Base-by-base conservation (phyloP, 2,888 invertebrate genomes). In the Drosophila lacicola region DNA sequence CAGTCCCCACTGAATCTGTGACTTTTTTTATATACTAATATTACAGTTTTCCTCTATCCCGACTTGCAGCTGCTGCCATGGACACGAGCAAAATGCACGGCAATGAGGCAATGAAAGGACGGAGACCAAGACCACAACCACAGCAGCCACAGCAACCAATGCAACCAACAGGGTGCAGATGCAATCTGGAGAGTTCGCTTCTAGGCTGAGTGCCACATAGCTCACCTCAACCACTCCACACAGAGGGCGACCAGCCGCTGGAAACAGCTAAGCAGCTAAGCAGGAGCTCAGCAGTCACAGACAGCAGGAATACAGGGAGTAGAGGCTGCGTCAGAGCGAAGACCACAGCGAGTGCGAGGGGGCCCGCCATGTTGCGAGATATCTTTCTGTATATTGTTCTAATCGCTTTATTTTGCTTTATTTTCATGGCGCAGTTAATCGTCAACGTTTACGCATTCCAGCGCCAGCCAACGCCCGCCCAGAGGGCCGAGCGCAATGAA, bases 361-460 rank as follows among this genome's bases (percentile, higher is more conserved):
- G 60, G 62, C 86, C 83, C 77, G 87, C 60, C 67, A 91, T 91
- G 91, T 88, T 91, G 91, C 92, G 92, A 81, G 91, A 91, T 90
- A 91, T 91, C 66, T 91, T 91, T 85, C 84, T 91, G 66, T 91
- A 91, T 82, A 82, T 91, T 80, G 90, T 92, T 80, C 84, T 91
- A 87, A 91, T 91, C 81, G 90, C 91, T 90, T 91, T 91, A 90
- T 91, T 91, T 90, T 91, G 91, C 84, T 88, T 91, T 73, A 91
- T 91, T 88, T 91, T 91, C 80, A 86, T 91, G 90, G 91, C 91
- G 69, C 92, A 91, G 90, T 88, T 91, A 89, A 91, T 91, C 82
- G 91, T 91, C 77, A 91, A 91, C 78, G 91, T 91, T 69, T 91
- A 92, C 83, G 91, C 91, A 64, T 91, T 91, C 81, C 91, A 92